Base-by-base conservation (phyloP, 2,888 invertebrate species). In the Anodontia alba region DNA sequence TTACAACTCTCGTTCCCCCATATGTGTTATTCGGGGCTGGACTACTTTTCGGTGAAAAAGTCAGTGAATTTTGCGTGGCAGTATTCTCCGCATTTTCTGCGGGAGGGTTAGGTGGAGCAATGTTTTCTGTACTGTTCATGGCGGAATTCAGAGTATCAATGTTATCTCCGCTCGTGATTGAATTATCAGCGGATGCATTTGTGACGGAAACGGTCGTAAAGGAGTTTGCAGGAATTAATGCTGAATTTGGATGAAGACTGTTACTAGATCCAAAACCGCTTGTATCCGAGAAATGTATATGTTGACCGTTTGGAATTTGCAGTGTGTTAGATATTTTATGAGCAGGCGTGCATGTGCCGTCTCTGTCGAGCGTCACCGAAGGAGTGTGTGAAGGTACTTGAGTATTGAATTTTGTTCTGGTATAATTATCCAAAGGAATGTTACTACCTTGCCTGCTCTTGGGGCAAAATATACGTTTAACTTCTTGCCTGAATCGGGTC, bases 401-500 rank as follows among this genome's bases (percentile, higher is more conserved):
- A 23, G 54, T 54, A 26, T 23, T 23, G 23, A 54, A 23, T 26
- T 54, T 54, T 8, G 54, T 54, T n/a, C 54, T 54, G 17, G 54
- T 54, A 54, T 26, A 54, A 26, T 26, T 26, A 26, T 54, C 26
- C 23, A 54, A n/a, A 26, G 54, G 20, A 26, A 26, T 54, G 26
- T 26, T 26, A 54, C 54, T 54, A 1, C 54, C 10, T 5, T 54
- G 23, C 5, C 26, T 54, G 23, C 3, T 2, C 23, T 26, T 54
- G 10, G 26, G 33, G 29, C 33, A 33, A 31, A 62, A 33, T 62
- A 62, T 8, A 10, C 62, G 62, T 62, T 62, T 62, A 20, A 91
- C 81, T 72, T 91, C 91, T 2, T 80, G 74, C 23, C 92, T 78
- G 76, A 92, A 92, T 29, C 86, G 87, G n/a, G 88, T 86, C 1